Conservation (phyloP, 2,797 vertebrate genomes). For the Fundulus diaphanus region DNA sequence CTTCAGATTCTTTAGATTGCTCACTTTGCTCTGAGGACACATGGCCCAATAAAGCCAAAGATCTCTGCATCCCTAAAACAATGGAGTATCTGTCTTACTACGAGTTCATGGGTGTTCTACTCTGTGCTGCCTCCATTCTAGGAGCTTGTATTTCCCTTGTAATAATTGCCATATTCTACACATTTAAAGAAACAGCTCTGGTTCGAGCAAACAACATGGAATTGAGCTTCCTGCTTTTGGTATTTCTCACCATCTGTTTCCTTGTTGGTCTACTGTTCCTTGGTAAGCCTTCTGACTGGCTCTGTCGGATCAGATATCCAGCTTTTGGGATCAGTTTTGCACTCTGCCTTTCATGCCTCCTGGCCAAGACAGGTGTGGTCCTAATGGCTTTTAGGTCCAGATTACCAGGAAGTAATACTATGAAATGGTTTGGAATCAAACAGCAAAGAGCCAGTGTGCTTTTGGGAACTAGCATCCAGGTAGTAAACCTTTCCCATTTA, state of each 20-base stretch:
- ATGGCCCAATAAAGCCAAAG: conserved; percentile 70
- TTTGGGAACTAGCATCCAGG: conserved; percentile 72
- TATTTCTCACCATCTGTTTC: conserved; percentile 77
- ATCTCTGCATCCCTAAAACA: conserved; percentile 68
- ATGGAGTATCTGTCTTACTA: conserved; percentile 74
- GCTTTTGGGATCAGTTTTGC: conserved; percentile 80
- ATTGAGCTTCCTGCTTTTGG: conserved; percentile 75
- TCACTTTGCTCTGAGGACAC: conserved; percentile 67
- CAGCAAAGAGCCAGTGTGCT: conserved; percentile 75
- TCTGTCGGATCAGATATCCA: conserved; percentile 75
- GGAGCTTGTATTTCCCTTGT: conserved; percentile 66
- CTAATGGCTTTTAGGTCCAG: conserved; percentile 77
- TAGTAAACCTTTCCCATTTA: conserved; percentile 11
- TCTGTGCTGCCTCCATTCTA: conserved; percentile 61
- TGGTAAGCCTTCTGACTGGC: conserved; percentile 75
- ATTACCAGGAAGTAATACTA: conserved; percentile 70
- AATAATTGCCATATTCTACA: conserved; percentile 65
- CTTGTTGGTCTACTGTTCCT: conserved; percentile 76
- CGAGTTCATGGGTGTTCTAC: conserved; percentile 72
- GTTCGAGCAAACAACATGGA: conserved; percentile 82
- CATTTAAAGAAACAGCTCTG: conserved; percentile 70
- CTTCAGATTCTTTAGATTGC: conserved; percentile 75
- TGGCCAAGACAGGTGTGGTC: conserved; percentile 79
- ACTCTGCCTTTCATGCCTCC: conserved; percentile 80
- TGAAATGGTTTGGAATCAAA: conserved; percentile 76